These are phyloP conservation scores for Phyllotis vaccarum DNA, from an alignment of 2,797 vertebrate species.

Conservation along the genomic window DNA sequence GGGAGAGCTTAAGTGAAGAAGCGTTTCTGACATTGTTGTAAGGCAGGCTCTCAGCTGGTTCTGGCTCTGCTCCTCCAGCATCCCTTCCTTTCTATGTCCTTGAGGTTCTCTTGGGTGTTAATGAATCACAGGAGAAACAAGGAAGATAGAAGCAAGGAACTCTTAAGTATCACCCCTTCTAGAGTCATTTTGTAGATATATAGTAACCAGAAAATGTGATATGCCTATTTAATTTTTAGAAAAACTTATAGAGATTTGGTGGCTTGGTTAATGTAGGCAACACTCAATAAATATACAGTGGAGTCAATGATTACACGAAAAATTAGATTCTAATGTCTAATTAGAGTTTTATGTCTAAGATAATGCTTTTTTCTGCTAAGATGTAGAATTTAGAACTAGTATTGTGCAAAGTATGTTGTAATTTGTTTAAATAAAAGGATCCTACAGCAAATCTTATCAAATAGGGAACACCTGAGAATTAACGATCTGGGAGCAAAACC, in stretches of 20 bases:
- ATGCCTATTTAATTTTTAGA: constrained; percentile 21
- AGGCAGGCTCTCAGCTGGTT: neutral
- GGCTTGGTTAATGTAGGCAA: neutral
- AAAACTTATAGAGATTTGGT: neutral
- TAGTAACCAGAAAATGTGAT: neutral
- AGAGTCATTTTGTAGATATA: neutral
- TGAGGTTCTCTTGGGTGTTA: neutral
- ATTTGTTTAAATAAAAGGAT: neutral
- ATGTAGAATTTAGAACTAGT: neutral
- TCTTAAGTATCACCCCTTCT: neutral
- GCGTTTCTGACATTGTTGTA: neutral
- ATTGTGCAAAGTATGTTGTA: neutral
- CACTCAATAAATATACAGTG: neutral
- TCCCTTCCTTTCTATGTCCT: neutral
- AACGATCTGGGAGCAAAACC: neutral
- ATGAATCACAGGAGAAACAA: neutral
- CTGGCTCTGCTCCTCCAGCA: neutral
- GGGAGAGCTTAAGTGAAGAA: neutral
- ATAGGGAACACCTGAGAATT: neutral
- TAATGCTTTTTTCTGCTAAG: neutral
- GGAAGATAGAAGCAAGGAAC: neutral
- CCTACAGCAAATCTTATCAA: neutral
- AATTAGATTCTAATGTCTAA: constrained; percentile 24
- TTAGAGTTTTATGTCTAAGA: neutral
- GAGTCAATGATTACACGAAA: neutral